phyloP scores from a whole-genome alignment of 2,113 vertebrate species.

The Otolemur garnettii region DNA sequence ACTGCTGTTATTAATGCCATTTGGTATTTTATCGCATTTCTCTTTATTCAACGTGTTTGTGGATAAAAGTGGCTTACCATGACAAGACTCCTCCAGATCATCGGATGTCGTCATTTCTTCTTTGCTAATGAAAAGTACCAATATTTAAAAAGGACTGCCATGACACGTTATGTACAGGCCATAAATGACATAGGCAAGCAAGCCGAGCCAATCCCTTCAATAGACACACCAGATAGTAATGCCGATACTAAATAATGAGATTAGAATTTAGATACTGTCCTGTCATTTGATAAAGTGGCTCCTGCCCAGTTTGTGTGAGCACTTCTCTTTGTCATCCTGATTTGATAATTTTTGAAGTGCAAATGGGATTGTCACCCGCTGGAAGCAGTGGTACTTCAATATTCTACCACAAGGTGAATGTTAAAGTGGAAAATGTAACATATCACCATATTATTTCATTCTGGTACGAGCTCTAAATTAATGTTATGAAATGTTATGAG shows the following conservation, averaged over 20 bases:
- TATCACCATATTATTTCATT: slow-evolving; percentile 82
- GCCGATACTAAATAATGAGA: slow-evolving; percentile 71
- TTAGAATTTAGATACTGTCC: slow-evolving; percentile 64
- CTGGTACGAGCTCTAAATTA: slow-evolving; percentile 83
- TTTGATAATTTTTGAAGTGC: slow-evolving; percentile 73
- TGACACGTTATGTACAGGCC: slow-evolving; percentile 4
- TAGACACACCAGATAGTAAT: slow-evolving; percentile 56
- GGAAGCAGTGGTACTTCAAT: slow-evolving; percentile 66
- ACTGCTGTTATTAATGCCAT: slow-evolving; percentile 62
- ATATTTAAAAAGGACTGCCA: slow-evolving; percentile 58
- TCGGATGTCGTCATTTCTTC: slow-evolving; percentile 59
- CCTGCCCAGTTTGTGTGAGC: background rate
- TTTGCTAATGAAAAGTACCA: slow-evolving; percentile 60
- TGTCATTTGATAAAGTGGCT: slow-evolving; percentile 75
- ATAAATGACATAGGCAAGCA: slow-evolving; percentile 38
- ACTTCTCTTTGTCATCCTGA: slow-evolving; percentile 59
- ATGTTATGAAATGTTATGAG: slow-evolving; percentile 87
- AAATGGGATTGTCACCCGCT: slow-evolving; percentile 72
- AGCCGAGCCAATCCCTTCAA: slow-evolving; percentile 59
- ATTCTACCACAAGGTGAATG: slow-evolving; percentile 71
- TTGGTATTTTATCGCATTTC: slow-evolving; percentile 57
- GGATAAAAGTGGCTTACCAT: slow-evolving; percentile 34
- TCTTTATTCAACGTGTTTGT: slow-evolving; percentile 61
- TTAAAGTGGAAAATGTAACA: slow-evolving; percentile 82
- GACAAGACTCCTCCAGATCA: slow-evolving; percentile 49